Conservation (phyloP, 2,888 invertebrate species). For the Yponomeuta cagnagella region DNA sequence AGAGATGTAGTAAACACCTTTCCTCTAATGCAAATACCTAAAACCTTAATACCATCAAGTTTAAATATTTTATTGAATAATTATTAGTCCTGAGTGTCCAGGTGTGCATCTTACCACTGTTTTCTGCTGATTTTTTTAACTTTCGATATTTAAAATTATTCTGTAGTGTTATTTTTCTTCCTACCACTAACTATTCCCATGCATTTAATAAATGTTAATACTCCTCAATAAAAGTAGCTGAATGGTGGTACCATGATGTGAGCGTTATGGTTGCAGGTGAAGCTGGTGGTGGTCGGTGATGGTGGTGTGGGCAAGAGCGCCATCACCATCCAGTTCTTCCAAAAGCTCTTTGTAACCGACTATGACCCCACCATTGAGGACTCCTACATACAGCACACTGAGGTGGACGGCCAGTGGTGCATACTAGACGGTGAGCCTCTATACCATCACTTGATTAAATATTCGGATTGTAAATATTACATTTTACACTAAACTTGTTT, state of each 20-base stretch:
- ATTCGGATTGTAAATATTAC: no score
- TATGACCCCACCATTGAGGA: constrained; percentile 98
- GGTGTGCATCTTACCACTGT: neutral
- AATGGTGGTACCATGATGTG: no score
- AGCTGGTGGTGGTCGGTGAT: constrained; percentile 94
- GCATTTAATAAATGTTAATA: no score
- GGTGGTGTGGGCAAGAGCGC: constrained; percentile 97
- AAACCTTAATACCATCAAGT: neutral
- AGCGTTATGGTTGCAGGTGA: constrained; percentile 71
- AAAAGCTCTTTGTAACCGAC: constrained; percentile 94
- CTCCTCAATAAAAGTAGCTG: no score
- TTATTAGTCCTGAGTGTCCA: neutral
- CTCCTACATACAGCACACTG: constrained; percentile 95
- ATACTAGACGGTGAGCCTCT: constrained; percentile 86
- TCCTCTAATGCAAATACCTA: neutral
- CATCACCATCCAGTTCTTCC: constrained; percentile 97
- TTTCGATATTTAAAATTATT: no score
- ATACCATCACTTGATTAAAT: neutral
- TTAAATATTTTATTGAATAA: neutral
- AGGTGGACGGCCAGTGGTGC: constrained; percentile 94
- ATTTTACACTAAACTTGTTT: no score
- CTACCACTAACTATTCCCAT: no score
- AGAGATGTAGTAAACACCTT: neutral
- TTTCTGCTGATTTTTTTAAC: neutral
- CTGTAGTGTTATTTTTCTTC: no score